phyloP scores from a whole-genome alignment of 2,888 invertebrate species.

The Ornithoptera alexandrae region DNA sequence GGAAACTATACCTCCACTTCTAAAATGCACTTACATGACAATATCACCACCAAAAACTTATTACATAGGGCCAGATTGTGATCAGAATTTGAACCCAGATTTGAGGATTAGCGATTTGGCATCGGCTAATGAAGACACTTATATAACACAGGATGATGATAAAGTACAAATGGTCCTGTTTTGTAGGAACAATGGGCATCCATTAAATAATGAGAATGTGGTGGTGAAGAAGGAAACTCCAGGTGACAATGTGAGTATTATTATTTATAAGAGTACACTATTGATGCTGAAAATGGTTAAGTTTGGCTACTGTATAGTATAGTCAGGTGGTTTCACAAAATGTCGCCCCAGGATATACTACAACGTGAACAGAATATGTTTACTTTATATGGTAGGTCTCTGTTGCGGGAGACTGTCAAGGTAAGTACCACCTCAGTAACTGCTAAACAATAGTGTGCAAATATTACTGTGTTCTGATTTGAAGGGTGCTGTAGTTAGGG shows the following conservation, averaged over 20 bases:
- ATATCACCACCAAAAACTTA: conserved; percentile 12
- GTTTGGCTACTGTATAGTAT: too few relatives aligned
- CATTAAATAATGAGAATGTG: conserved; percentile 25
- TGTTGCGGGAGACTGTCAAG: too few relatives aligned
- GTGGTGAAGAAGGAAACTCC: conserved; percentile 11
- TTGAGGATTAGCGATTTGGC: conserved; percentile 27
- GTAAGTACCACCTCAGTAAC: too few relatives aligned
- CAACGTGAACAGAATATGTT: too few relatives aligned
- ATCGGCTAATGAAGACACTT: conserved; percentile 9
- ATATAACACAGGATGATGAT: conserved; percentile 34
- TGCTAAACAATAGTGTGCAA: too few relatives aligned
- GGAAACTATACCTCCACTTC: background rate
- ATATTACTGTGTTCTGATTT: too few relatives aligned
- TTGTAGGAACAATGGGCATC: conserved; percentile 29
- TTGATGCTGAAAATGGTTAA: too few relatives aligned
- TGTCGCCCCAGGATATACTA: too few relatives aligned
- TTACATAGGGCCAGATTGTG: conserved; percentile 12
- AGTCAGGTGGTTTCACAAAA: too few relatives aligned
- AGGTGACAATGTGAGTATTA: conserved; percentile 28
- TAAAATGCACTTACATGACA: conserved; percentile 2
- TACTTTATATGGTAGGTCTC: too few relatives aligned
- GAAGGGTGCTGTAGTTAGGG: too few relatives aligned
- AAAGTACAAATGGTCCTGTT: conserved; percentile 38
- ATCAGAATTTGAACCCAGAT: background rate
- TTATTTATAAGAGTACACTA: background rate